Base-by-base conservation (phyloP, 1,140 invertebrate species). In the Calosoma granatense region DNA sequence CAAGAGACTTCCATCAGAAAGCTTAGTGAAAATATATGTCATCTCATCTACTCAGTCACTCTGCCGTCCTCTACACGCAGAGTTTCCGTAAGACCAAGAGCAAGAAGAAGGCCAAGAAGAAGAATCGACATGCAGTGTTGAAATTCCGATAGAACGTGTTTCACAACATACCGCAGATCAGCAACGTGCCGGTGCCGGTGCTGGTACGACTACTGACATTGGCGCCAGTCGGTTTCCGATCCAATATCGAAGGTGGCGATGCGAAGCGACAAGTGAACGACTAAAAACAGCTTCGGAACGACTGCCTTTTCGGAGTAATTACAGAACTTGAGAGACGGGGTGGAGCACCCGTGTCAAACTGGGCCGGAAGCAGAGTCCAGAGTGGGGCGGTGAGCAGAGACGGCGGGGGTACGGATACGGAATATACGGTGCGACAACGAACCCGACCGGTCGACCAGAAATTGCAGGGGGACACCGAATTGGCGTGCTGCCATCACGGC, bases 211-310 rank as follows among this genome's bases (percentile, higher is more conserved):
- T 30, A 14, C 26, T 30, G 26, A 4, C 4, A 30, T 30, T 6
- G 26, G 26, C 26, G 4, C 14, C 4, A 6, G 4, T 30, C 26
- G 14, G 3, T 47, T 17, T 47, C 6, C 17, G 17, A 47, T 47
- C 41, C 17, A 47, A 47, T 17, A 47, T 47, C 41, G 15, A 17
- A 47, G 41, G 41, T 47, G 41, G 41, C 41, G 15, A 47, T 47
- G 41, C 17, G 41, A 47, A 47, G 26, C 41, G 41, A 47, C 41
- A 47, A 47, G 15, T 47, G 41, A 47, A 47, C 15, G 41, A 47
- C 6, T 9, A 47, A 47, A 47, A 47, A 47, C 17, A 47, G 9
- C 41, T 17, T 47, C 15, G 17, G 41, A 36, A 9, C 41, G 6
- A 47, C 6, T 47, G 41, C 6, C 41, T 47, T 47, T 47, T 6